These are phyloP conservation scores for Bradypodion pumilum DNA, from an alignment of 2,797 vertebrate genomes.

Conservation along the genomic window DNA sequence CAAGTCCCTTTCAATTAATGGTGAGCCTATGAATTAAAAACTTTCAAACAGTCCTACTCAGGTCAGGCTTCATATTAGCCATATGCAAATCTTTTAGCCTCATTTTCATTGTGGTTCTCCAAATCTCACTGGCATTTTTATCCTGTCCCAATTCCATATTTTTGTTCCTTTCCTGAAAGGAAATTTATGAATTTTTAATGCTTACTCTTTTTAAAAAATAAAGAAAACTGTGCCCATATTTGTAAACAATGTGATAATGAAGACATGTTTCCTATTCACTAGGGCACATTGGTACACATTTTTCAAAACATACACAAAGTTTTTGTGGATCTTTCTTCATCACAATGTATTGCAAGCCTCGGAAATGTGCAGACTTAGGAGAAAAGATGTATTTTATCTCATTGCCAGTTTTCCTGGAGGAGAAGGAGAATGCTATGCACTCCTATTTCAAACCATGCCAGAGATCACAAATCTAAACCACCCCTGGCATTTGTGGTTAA, in stretches of 20 bases:
- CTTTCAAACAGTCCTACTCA: no score
- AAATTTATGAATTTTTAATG: background rate
- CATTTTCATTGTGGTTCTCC: background rate
- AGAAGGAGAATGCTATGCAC: background rate
- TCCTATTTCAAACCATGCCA: background rate
- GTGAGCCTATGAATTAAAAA: no score
- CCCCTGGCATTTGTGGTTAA: background rate
- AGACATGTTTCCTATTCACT: background rate
- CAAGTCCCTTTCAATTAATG: no score
- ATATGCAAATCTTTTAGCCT: background rate
- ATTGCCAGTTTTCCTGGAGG: background rate
- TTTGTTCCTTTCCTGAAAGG: background rate
- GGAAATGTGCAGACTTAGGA: background rate
- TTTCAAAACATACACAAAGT: background rate
- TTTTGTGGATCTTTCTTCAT: background rate
- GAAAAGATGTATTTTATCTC: background rate
- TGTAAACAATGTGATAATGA: background rate
- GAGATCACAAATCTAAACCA: background rate
- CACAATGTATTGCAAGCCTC: background rate
- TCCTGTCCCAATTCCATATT: background rate
- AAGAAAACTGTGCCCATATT: no score
- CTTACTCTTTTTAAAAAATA: no score
- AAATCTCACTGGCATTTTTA: background rate
- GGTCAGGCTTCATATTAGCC: background rate
- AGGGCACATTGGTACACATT: background rate